Conservation (phyloP, 2,113 vertebrate genomes). For the Pollimyrus isidori region DNA sequence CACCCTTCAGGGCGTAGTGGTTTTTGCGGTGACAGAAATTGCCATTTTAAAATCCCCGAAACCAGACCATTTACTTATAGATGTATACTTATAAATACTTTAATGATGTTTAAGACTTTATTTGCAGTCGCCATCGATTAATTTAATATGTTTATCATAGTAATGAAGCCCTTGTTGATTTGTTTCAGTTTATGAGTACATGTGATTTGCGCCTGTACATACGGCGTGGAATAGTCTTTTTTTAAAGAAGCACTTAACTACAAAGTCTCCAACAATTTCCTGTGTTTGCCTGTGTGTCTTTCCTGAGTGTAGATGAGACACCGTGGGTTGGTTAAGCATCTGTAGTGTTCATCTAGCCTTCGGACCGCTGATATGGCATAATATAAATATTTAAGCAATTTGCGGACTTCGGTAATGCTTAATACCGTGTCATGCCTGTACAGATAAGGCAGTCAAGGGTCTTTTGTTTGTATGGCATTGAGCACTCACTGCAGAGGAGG, state of each 20-base stretch:
- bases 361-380: neutral
- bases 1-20: neutral
- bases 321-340: neutral
- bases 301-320: conserved; percentile 1
- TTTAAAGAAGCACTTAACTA: neutral
- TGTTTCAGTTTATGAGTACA: neutral
- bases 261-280: neutral
- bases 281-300: neutral
- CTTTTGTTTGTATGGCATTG: neutral
- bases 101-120: neutral
- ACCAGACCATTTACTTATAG: neutral
- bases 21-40: neutral
- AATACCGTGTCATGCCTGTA: neutral
- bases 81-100: too few relatives aligned
- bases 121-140: neutral
- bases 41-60: neutral
- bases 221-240: neutral
- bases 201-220: neutral
- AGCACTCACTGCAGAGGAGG: neutral
- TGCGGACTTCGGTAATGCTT: neutral
- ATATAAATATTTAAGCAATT: neutral
- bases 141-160: neutral
- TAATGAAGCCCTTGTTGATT: neutral
- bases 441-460: conserved; percentile 1
- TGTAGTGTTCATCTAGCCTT: neutral